Evolutionary conservation across 2,888 invertebrate genomes (phyloP), one percentile per base, ranked within the genome.

Genomic region (Nudaria mundana): DNA sequence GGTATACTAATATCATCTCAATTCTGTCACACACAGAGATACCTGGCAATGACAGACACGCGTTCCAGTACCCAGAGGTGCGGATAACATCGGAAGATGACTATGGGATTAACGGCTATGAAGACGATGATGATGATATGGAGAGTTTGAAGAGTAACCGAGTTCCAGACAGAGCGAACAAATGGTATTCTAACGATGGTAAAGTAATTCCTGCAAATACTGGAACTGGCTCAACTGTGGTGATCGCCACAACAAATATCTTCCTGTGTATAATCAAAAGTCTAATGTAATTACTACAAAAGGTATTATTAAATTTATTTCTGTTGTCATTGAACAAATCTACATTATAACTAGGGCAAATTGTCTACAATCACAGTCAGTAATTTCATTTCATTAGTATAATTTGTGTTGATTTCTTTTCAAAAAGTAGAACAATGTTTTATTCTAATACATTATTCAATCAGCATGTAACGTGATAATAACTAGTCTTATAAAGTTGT

Each of bases 381-480:
- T 56, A 46, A 54, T 54, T 56, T 40, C 35, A 30, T 54, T 49
- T 49, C 31, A 63, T 61, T 61, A 48, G 43, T 54, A 55, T 52
- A 34, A 53, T 48, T 55, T 50, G 37, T 53, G 44, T 55, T 52
- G 44, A 43, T 38, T 47, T 56, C 52, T 35, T 53, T 52, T 54
- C 43, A 20, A 20, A 37, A 37, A n/a, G n/a, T 46, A 40, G 50
- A 47, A 13, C 33, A 32, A 26, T 38, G 30, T 38, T 55, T 18
- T 36, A 16, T 52, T 54, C 7, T 30, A n/a, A 28, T 53, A 16
- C 14, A 54, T 56, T 55, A 65, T 56, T 71, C 63, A 66, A 72
- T 64, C 72, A 74, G 67, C 75, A 71, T 77, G 87, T 85, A 88
- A 88, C 85, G 85, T 86, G 87, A 88, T 88, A 88, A 88, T 88